Percentiles rank a stretch among this genome's conserved stretches.
Evolutionary conservation across 2,888 invertebrate genomes (phyloP).

Genomic region (Pyrgus malvae): DNA sequence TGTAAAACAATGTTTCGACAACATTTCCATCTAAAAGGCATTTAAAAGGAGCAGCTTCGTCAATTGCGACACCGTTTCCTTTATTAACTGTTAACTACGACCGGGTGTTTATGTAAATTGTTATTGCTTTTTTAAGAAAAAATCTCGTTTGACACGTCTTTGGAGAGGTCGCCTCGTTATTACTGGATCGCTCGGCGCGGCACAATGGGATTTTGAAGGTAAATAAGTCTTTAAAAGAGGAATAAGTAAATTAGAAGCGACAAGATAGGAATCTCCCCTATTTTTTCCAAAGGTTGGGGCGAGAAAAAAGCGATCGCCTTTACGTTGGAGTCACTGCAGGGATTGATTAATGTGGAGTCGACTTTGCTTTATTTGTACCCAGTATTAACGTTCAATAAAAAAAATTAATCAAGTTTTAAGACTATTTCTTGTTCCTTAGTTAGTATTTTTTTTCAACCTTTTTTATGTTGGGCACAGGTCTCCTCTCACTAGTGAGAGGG

Average conservation of each 20-base stretch:
- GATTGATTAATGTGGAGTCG: constrained; percentile 51
- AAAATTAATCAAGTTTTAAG: no score
- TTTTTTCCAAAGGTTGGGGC: constrained; percentile 74
- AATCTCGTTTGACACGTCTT: constrained; percentile 75
- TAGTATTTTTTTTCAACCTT: no score
- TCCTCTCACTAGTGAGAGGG: no score
- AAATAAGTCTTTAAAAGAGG: constrained; percentile 88
- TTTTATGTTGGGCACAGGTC: no score
- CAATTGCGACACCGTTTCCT: constrained; percentile 77
- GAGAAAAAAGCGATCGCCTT: constrained; percentile 79
- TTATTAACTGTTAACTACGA: constrained; percentile 82
- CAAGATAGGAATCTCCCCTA: constrained; percentile 90
- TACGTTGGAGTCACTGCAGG: constrained; percentile 47
- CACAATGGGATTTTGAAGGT: constrained; percentile 83
- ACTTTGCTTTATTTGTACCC: background rate
- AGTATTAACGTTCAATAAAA: background rate
- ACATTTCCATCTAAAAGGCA: constrained; percentile 74
- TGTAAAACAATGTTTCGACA: constrained; percentile 73
- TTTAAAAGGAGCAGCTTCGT: constrained; percentile 65
- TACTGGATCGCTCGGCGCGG: constrained; percentile 64
- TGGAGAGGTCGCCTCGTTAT: constrained; percentile 65
- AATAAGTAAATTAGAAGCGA: constrained; percentile 91
- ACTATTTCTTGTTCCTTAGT: no score
- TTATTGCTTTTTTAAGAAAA: constrained; percentile 79
- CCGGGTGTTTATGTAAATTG: constrained; percentile 81